phyloP scores from a whole-genome alignment of 2,113 vertebrate genomes.

The Procavia capensis region DNA sequence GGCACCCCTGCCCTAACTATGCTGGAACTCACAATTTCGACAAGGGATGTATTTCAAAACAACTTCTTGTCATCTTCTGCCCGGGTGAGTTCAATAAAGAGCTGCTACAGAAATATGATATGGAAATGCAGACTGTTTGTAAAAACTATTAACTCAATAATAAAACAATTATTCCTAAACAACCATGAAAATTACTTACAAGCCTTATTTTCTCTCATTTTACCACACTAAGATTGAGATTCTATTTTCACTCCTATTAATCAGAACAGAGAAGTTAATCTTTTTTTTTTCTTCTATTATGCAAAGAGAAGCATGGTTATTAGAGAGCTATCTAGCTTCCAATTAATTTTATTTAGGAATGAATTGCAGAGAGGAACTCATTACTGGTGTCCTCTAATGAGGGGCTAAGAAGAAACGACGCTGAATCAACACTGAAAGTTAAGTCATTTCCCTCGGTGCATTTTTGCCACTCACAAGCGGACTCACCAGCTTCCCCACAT shows the following conservation, averaged over 20 bases:
- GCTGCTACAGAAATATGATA: conserved; percentile 68
- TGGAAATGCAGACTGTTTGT: conserved; percentile 82
- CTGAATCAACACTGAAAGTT: conserved; percentile 34
- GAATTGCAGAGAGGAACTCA: conserved; percentile 59
- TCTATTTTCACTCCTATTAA: conserved; percentile 77
- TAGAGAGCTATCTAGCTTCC: conserved; percentile 72
- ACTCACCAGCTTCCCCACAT: conserved; percentile 48
- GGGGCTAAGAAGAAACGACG: conserved; percentile 44
- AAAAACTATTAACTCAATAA: conserved; percentile 83
- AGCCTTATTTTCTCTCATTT: conserved; percentile 79
- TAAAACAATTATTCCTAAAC: conserved; percentile 83
- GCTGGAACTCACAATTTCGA: conserved; percentile 60
- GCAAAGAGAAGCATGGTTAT: conserved; percentile 77
- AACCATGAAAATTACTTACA: conserved; percentile 75
- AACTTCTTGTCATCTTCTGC: conserved; percentile 58
- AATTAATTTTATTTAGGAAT: conserved; percentile 77
- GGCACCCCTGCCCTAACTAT: not conserved
- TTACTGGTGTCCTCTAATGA: conserved; percentile 57
- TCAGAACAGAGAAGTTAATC: conserved; percentile 81
- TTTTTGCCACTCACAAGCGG: conserved; percentile 51
- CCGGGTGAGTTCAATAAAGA: conserved; percentile 73
- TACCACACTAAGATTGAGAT: conserved; percentile 21
- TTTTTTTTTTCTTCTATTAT: conserved; percentile 69
- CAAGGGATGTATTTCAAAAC: conserved; percentile 77
- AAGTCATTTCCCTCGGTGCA: conserved; percentile 43